phyloP scores from a whole-genome alignment of 1,140 invertebrate genomes.

The Holotrichia oblita region DNA sequence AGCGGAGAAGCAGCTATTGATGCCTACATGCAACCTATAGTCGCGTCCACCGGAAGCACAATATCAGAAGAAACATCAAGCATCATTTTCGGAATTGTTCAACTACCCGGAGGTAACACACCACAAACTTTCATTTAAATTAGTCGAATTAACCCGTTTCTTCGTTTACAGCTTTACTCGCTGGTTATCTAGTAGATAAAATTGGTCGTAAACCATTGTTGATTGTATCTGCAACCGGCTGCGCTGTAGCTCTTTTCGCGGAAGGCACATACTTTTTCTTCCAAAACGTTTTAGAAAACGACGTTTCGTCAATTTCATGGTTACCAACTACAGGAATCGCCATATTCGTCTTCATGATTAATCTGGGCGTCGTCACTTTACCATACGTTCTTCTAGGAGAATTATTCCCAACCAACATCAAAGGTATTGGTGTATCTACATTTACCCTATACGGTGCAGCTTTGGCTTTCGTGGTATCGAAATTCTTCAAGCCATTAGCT shows the following conservation, averaged over 20 bases:
- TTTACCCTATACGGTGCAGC: slow-evolving; percentile 50
- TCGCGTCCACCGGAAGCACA: slow-evolving; percentile 40
- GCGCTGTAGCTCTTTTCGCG: slow-evolving; percentile 48
- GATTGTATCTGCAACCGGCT: slow-evolving; percentile 50
- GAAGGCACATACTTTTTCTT: slow-evolving; percentile 51
- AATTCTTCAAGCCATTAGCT: slow-evolving; percentile 53
- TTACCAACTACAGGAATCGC: slow-evolving; percentile 54
- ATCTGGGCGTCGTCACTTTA: slow-evolving; percentile 51
- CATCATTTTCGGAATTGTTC: slow-evolving; percentile 44
- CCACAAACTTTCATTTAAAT: neutral
- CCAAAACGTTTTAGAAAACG: slow-evolving; percentile 34
- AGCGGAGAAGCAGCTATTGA: slow-evolving; percentile 46
- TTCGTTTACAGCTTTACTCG: slow-evolving; percentile 47
- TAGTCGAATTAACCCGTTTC: neutral
- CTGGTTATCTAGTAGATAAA: slow-evolving; percentile 50
- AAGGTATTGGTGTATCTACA: slow-evolving; percentile 56
- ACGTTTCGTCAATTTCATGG: slow-evolving; percentile 48
- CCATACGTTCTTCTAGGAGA: slow-evolving; percentile 59
- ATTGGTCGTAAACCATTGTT: slow-evolving; percentile 54
- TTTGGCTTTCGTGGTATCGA: slow-evolving; percentile 53
- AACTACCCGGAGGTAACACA: slow-evolving; percentile 43
- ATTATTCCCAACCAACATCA: slow-evolving; percentile 58
- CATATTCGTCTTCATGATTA: slow-evolving; percentile 52
- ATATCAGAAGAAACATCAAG: slow-evolving; percentile 50
- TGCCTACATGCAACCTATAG: slow-evolving; percentile 47